Evolutionary conservation across 2,888 invertebrate species (phyloP), one percentile per base, ranked within the genome.

Genomic region (Yponomeuta plumbellus): DNA sequence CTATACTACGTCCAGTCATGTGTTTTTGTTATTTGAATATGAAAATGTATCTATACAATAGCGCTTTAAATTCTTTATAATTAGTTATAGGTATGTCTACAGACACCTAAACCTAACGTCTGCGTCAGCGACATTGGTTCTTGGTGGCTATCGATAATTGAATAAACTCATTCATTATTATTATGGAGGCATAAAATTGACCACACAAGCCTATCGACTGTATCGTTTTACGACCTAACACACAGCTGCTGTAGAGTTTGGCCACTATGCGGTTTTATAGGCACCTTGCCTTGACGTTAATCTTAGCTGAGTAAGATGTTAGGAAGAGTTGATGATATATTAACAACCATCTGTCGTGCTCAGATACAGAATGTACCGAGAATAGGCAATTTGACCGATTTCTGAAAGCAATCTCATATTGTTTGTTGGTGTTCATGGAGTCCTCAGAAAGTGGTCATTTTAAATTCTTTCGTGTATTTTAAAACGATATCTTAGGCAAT

Each of bases 121-220:
- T 52, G 17, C 44, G 17, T 17, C 44, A 3, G 44, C 13, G 44
- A 52, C 44, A 52, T 52, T 52, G 44, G 17, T 52, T 52, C 44
- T 52, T 11, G 44, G 44, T 58, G 20, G 6, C 56, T 85, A 86
- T 81, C 81, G 82, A 84, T 88, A 85, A 88, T 88, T 87, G 83
- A 87, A 88, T 88, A 88, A 86, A 87, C 85, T 86, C 85, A 82
- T 87, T 87, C 86, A 86, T 59, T 23, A 22, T 88, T 86, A 86
- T 80, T 73, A 73, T 72, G 80, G 79, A 78, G 77, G 78, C 81
- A 84, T 88, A 86, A 87, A 88, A 83, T 77, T 77, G 76, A 73
- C 73, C 74, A 77, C 75, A 89, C 86, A 89, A 83, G 76, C 80
- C 77, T 74, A 70, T 72, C 80, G 86, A 81, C 85, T 90, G 86